A percentile compares a stretch with the other conserved stretches of the same genome.
These are phyloP conservation scores for Hedychridium roseum DNA, from an alignment of 2,888 invertebrate species.

Conservation along the genomic window DNA sequence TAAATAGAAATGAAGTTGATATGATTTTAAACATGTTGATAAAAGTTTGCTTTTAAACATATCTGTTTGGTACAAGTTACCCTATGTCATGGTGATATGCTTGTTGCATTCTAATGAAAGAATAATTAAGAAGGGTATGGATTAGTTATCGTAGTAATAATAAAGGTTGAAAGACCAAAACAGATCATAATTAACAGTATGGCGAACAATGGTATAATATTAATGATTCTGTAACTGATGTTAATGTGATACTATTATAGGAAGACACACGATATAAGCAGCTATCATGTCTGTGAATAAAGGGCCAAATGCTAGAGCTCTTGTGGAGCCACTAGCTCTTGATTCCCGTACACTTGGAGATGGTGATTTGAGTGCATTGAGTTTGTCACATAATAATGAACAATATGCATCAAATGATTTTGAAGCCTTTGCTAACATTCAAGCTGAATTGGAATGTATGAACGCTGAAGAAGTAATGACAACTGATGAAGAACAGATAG, in stretches of 20 bases:
- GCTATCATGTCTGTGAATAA: slow-evolving; percentile 54
- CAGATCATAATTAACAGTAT: too few species aligned
- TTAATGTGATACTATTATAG: neutral
- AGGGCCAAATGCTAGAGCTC: slow-evolving; percentile 46
- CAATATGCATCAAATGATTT: slow-evolving; percentile 58
- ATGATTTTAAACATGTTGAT: too few species aligned
- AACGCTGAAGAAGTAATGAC: slow-evolving; percentile 60
- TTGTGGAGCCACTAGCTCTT: slow-evolving; percentile 53
- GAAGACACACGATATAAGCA: slow-evolving; percentile 16
- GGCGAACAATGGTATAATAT: too few species aligned
- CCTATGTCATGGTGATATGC: too few species aligned
- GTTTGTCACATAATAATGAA: slow-evolving; percentile 47
- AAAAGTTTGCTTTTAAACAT: too few species aligned
- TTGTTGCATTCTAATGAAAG: too few species aligned
- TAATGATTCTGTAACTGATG: neutral
- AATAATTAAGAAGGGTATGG: too few species aligned
- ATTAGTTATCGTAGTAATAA: too few species aligned
- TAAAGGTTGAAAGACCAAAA: too few species aligned
- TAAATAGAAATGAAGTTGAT: too few species aligned
- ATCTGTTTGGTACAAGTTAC: too few species aligned
- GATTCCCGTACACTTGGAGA: slow-evolving; percentile 52
- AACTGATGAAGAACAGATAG: slow-evolving; percentile 48
- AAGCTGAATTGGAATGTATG: slow-evolving; percentile 62
- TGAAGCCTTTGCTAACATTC: slow-evolving; percentile 62
- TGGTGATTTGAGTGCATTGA: slow-evolving; percentile 53